Percentiles rank a stretch among this genome's conserved stretches.
Evolutionary conservation across 2,797 vertebrate species (phyloP).

Genomic region (Dendrocincla fuliginosa): DNA sequence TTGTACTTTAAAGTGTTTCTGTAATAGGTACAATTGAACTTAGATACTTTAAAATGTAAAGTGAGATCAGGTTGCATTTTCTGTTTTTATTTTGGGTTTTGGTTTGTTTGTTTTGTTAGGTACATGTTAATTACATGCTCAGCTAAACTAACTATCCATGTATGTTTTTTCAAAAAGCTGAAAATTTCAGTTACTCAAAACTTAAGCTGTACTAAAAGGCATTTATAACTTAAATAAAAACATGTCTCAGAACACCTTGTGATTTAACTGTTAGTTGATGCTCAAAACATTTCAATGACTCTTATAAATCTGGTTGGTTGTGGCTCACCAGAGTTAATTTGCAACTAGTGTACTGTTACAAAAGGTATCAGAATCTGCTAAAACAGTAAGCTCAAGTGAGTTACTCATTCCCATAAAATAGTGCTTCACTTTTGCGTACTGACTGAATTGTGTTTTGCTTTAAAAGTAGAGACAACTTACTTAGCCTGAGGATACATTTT

Average conservation of each 20-base stretch:
- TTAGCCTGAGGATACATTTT: slow-evolving; percentile 66
- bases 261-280: neutral
- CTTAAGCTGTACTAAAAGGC: neutral
- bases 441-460: slow-evolving; percentile 67
- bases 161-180: neutral
- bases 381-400: slow-evolving; percentile 30
- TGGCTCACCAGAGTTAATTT: neutral
- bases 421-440: slow-evolving; percentile 29
- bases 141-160: neutral
- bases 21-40: neutral
- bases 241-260: neutral
- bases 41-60: neutral
- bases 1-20: neutral
- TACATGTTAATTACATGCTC: neutral
- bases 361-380: slow-evolving; percentile 33
- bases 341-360: neutral
- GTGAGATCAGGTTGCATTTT: neutral
- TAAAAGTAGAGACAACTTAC: slow-evolving; percentile 57
- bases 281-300: neutral
- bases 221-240: neutral
- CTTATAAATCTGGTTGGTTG: slow-evolving; percentile 38
- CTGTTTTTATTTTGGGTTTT: neutral
- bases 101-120: neutral
- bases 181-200: neutral
- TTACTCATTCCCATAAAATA: slow-evolving; percentile 46